Conservation (phyloP, 2,113 vertebrate species). For the Okapia johnstoni region DNA sequence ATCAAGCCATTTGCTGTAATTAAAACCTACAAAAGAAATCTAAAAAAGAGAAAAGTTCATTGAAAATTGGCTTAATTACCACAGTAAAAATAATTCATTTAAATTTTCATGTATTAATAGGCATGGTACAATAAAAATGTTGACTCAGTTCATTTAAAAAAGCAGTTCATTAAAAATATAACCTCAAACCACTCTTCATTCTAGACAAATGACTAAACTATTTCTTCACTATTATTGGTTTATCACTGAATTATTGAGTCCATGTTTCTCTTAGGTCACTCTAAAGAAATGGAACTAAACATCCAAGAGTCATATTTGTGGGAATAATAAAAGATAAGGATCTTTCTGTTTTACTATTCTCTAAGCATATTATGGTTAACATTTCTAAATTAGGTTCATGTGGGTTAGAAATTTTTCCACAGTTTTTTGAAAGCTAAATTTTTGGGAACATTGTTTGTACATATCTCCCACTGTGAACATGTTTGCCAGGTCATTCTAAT, state of each 20-base stretch:
- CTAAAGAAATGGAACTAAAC: slow-evolving; percentile 2
- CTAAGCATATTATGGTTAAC: neutral
- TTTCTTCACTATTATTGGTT: neutral
- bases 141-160: neutral
- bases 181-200: neutral
- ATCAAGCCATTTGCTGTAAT: neutral
- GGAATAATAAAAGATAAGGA: neutral
- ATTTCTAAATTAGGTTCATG: slow-evolving; percentile 49
- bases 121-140: slow-evolving; percentile 5
- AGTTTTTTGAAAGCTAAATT: slow-evolving; percentile 40
- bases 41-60: slow-evolving; percentile 21
- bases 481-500: slow-evolving; percentile 48
- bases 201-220: neutral
- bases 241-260: neutral
- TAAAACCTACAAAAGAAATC: neutral
- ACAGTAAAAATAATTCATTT: neutral
- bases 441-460: neutral
- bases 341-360: neutral
- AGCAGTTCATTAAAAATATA: neutral
- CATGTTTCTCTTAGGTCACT: neutral
- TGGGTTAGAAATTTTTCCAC: neutral
- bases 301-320: neutral
- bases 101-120: slow-evolving; percentile 15
- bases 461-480: slow-evolving; percentile 11
- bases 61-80: slow-evolving; percentile 28